Evolutionary conservation across 2,113 vertebrate species (phyloP).

Genomic region (Kobus ellipsiprymnus): DNA sequence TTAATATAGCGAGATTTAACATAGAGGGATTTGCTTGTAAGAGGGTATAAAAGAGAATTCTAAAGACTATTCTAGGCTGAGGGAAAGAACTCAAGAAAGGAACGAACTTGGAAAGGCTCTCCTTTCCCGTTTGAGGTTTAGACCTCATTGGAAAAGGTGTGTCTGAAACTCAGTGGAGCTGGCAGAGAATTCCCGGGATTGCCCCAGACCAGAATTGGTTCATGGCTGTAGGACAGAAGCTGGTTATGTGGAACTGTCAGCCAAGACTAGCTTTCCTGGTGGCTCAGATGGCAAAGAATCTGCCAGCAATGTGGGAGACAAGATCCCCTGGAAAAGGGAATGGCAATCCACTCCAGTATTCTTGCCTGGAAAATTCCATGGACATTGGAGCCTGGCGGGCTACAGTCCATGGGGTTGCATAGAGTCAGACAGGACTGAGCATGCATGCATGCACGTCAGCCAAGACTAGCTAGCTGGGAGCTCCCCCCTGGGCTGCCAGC

Average conservation of each 20-base stretch:
- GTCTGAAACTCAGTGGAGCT: neutral
- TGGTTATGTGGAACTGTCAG: neutral
- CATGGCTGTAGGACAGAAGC: neutral
- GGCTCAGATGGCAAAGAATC: neutral
- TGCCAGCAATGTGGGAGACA: neutral
- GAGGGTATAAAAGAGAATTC: neutral
- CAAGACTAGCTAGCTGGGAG: neutral
- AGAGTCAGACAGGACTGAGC: neutral
- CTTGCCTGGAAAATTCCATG: neutral
- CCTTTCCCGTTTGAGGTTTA: neutral
- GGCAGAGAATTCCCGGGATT: neutral
- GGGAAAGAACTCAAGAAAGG: neutral
- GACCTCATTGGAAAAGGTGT: neutral
- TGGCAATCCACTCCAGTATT: neutral
- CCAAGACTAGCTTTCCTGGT: neutral
- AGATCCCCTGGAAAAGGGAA: neutral
- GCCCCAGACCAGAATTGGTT: neutral
- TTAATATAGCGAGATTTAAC: neutral
- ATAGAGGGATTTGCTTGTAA: neutral
- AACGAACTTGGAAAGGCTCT: neutral
- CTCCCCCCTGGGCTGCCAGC: neutral
- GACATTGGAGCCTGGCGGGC: neutral
- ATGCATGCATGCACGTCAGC: rapidly evolving
- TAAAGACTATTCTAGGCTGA: neutral
- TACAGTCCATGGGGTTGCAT: neutral